phyloP scores from a whole-genome alignment of 2,888 invertebrate genomes.

The Elgonia sp. region DNA sequence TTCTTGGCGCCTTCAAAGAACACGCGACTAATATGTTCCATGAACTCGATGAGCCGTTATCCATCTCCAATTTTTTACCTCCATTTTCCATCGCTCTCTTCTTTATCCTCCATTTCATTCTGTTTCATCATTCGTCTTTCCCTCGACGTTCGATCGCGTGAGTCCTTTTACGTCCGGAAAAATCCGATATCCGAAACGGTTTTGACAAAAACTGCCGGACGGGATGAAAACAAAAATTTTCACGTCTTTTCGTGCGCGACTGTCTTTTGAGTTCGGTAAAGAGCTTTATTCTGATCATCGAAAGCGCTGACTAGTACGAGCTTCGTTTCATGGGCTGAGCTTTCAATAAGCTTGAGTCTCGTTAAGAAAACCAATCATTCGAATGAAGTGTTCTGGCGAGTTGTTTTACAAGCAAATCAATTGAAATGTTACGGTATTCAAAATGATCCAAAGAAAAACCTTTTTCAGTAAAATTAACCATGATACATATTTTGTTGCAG shows the following conservation, averaged over 20 bases:
- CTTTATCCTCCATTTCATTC: not conserved
- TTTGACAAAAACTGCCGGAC: conserved; percentile 47
- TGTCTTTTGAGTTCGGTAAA: conserved; percentile 36
- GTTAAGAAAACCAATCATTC: conserved; percentile 57
- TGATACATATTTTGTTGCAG: no score
- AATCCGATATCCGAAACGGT: conserved; percentile 12
- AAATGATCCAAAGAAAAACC: no score
- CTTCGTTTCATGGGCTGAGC: conserved; percentile 41
- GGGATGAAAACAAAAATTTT: conserved; percentile 44
- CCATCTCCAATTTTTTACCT: conserved; percentile 3
- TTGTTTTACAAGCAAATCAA: conserved; percentile 51
- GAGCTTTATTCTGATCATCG: conserved; percentile 52
- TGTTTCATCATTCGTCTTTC: not conserved
- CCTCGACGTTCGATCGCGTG: not conserved
- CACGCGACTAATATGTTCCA: conserved; percentile 65
- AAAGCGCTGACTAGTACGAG: conserved; percentile 61
- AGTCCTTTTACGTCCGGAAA: not conserved
- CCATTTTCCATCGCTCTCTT: not conserved
- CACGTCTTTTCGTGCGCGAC: conserved; percentile 27
- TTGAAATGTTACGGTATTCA: conserved; percentile 30
- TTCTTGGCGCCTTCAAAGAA: conserved; percentile 72
- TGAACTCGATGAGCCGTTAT: conserved; percentile 56
- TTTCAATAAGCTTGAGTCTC: conserved; percentile 55
- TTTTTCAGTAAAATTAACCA: no score
- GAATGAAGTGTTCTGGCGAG: conserved; percentile 15